These are phyloP conservation scores for Galerucella nymphaeae DNA, from an alignment of 2,888 invertebrate genomes.

Conservation along the genomic window DNA sequence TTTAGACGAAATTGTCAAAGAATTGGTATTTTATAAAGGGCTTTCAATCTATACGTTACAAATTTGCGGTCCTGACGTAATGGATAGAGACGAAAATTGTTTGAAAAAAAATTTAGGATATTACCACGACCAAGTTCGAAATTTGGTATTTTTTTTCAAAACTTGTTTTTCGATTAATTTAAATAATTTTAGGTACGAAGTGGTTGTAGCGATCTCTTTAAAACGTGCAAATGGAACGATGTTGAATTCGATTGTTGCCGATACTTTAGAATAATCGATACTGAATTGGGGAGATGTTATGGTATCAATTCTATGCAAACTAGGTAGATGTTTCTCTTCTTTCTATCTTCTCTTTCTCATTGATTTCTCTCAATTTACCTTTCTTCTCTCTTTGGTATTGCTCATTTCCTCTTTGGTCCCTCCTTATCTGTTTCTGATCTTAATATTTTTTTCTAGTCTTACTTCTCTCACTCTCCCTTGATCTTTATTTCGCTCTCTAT, in stretches of 20 bases:
- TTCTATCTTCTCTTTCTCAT: too few relatives aligned
- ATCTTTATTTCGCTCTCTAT: too few relatives aligned
- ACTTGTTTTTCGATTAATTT: not conserved
- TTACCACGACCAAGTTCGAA: constrained; percentile 69
- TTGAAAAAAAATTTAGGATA: constrained; percentile 71
- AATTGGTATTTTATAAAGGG: constrained; percentile 77
- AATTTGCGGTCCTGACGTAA: constrained; percentile 68
- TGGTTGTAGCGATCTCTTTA: constrained; percentile 69
- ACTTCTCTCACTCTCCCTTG: too few relatives aligned
- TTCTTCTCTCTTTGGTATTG: too few relatives aligned
- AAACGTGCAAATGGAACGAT: constrained; percentile 73
- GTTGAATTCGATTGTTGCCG: constrained; percentile 73
- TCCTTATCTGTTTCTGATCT: too few relatives aligned
- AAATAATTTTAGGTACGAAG: constrained; percentile 62
- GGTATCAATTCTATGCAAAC: constrained; percentile 75
- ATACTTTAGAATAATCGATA: constrained; percentile 73
- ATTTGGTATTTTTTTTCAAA: constrained; percentile 57
- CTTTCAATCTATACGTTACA: constrained; percentile 74
- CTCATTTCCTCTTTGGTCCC: too few relatives aligned
- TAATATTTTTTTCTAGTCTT: too few relatives aligned
- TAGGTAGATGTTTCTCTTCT: constrained; percentile 59
- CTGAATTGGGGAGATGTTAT: constrained; percentile 76
- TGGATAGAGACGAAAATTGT: constrained; percentile 64
- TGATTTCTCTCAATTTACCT: too few relatives aligned
- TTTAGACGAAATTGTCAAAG: constrained; percentile 76